Conservation (phyloP, 2,888 invertebrate genomes). For the Chalcis sispes region DNA sequence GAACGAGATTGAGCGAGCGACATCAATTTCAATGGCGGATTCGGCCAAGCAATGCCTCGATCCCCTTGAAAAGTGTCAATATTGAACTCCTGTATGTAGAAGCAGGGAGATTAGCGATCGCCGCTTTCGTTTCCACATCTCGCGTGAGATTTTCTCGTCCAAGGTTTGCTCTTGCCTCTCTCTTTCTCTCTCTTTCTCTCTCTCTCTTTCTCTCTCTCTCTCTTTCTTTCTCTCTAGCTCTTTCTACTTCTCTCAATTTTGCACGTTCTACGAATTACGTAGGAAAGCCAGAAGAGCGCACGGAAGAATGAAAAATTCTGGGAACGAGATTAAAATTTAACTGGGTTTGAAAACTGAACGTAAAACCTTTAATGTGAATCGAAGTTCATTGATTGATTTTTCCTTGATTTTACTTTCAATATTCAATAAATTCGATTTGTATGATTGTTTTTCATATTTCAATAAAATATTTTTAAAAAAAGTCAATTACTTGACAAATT, state of each 20-base stretch:
- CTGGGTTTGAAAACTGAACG: too few relatives aligned
- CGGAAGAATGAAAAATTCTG: not conserved
- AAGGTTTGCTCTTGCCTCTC: too few relatives aligned
- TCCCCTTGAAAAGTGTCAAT: constrained; percentile 15
- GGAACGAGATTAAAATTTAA: constrained; percentile 16
- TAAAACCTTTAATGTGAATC: not conserved
- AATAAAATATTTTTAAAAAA: too few relatives aligned
- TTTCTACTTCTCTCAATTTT: not conserved
- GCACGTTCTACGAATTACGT: constrained; percentile 8
- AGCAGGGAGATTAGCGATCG: not conserved
- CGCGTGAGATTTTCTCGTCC: too few relatives aligned
- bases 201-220: too few relatives aligned
- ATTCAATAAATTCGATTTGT: too few relatives aligned
- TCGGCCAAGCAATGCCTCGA: too few relatives aligned
- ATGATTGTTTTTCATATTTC: too few relatives aligned
- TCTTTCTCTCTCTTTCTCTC: too few relatives aligned
- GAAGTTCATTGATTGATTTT: not conserved
- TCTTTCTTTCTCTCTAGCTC: too few relatives aligned
- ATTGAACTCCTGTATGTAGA: not conserved
- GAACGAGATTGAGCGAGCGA: not conserved
- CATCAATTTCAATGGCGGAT: constrained; percentile 6
- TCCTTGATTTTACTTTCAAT: too few relatives aligned
- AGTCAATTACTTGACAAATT: too few relatives aligned
- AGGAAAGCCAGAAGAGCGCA: not conserved
- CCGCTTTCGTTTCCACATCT: not conserved